Base-by-base conservation (phyloP, 1,140 invertebrate genomes). In the Ostrea denselamellosa region DNA sequence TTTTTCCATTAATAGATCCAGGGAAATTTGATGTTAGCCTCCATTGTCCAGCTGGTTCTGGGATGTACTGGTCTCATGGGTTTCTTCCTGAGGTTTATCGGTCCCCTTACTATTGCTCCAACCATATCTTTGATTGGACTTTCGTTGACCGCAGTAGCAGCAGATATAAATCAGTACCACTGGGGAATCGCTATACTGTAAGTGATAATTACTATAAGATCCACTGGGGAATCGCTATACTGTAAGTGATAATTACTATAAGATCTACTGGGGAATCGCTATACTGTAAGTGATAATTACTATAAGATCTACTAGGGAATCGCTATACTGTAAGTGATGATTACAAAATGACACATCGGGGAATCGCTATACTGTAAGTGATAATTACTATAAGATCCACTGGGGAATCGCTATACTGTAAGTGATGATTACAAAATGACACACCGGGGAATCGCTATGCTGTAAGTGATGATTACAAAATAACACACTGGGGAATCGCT, bases 121-220 rank as follows among this genome's bases (percentile, higher is more conserved):
- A 97, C 97, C 0, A 97, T 98, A 5, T 96, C 97, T 0, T 93
- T 97, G 14, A 97, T 98, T 86, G 97, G 97, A 0, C 92, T 98
- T 0, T 97, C 97, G 1, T 93, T 98, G 0, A 97, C 97, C 92
- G 96, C 97, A 92, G 97, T 97, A 92, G 97, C 97, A 2, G 96
- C 97, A 0, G 95, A 96, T 5, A 96, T 97, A 4, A 97, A 97
- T 0, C 96, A 97, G 3, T 96, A 96, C 90, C 97, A 97, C 89
- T 98, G 97, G 97, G 96, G 96, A 1, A 97, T 97, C 86, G 96
- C 97, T 0, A 96, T 96, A 68, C 96, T 96, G 97, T 97, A 94
- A 96, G 95, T 81, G 34, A 44, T 44, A 2, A 44, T 44, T 44
- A 44, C 56, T 19, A 62, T 7, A 62, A 62, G n/a, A 62, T 62